Evolutionary conservation across 35 echinoderm and acorn worm genomes (phyloP).

Genomic region (Ophiothrix spiculata): DNA sequence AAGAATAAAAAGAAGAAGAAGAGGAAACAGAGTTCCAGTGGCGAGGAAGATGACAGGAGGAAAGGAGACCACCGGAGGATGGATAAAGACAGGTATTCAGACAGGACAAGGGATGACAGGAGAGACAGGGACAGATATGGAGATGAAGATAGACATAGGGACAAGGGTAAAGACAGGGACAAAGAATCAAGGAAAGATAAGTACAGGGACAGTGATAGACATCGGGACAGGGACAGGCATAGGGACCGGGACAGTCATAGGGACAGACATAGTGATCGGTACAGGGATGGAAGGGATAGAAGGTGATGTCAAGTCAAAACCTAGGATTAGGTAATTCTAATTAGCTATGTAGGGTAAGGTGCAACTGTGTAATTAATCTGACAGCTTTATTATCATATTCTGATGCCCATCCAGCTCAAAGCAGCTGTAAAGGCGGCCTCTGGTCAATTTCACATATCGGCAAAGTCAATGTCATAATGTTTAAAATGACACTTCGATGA

Average conservation of each 20-base stretch:
- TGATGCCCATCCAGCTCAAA: no score
- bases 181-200: not conserved
- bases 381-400: no score
- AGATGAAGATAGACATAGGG: not conserved
- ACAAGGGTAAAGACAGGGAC: slow-evolving; percentile 1
- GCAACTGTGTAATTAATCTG: no score
- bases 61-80: slow-evolving; percentile 6
- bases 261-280: slow-evolving; percentile 25
- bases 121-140: slow-evolving; percentile 9
- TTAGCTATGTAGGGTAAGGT: no score
- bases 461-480: no score
- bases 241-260: slow-evolving; percentile 13
- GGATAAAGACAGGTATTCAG: not conserved
- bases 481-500: no score
- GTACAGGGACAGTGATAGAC: not conserved
- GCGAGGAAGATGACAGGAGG: not conserved
- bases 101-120: slow-evolving; percentile 5
- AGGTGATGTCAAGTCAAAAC: not conserved
- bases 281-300: slow-evolving; percentile 28
- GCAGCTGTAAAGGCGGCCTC: no score
- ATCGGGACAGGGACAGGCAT: not conserved
- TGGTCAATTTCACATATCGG: no score
- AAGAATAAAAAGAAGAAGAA: slow-evolving; percentile 2
- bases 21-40: not conserved
- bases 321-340: no score